These are phyloP conservation scores for Felis catus DNA, from an alignment of 2,113 vertebrate species.

Conservation along the genomic window DNA sequence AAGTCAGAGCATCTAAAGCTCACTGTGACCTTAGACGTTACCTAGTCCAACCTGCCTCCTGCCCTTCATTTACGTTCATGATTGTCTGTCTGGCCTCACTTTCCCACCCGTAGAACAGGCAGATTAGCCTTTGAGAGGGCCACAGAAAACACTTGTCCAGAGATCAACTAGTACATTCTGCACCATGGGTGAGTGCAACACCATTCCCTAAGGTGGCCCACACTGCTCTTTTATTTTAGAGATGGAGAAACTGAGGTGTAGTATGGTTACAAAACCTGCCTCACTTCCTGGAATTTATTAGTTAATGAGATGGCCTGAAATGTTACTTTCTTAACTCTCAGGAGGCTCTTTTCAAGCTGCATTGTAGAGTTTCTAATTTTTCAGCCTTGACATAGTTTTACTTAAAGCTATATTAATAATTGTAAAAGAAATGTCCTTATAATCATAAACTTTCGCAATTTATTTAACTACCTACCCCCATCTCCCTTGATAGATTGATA, in stretches of 20 bases:
- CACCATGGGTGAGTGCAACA: background rate
- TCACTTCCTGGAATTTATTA: background rate
- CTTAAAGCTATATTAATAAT: background rate
- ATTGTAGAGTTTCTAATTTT: background rate
- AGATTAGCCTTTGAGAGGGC: background rate
- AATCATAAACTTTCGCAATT: background rate
- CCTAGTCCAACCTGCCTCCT: background rate
- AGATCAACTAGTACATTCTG: background rate
- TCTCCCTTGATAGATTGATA: background rate
- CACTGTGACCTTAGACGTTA: background rate
- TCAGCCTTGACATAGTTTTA: background rate
- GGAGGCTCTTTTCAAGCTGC: background rate
- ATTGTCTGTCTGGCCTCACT: background rate
- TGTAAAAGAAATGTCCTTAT: background rate
- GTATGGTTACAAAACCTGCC: background rate
- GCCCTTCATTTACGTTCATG: background rate
- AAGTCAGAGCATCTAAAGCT: background rate
- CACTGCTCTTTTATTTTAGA: background rate
- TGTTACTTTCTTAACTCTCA: conserved; percentile 28
- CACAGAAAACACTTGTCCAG: background rate
- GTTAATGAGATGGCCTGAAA: background rate
- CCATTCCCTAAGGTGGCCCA: background rate
- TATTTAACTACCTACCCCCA: background rate
- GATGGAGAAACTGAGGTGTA: background rate
- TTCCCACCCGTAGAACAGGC: background rate